A percentile compares a stretch with the other conserved stretches of the same genome.
Conservation (phyloP, 2,113 vertebrate genomes). For the Ellobius talpinus region DNA sequence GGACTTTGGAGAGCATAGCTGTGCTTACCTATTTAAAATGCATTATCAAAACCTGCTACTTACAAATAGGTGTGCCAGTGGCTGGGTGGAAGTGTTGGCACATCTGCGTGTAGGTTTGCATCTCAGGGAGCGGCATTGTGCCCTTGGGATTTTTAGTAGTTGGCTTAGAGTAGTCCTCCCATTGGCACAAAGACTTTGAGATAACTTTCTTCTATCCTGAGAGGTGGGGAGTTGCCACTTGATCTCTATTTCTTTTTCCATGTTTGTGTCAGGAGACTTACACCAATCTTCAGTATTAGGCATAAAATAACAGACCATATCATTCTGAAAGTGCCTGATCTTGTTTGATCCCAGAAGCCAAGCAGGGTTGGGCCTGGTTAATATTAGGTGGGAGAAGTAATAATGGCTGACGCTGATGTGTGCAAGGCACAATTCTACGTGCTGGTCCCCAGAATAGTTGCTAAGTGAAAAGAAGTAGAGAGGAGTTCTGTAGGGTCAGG, state of each 20-base stretch:
- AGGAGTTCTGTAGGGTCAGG: neutral
- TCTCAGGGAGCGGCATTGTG: neutral
- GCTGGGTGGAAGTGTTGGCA: neutral
- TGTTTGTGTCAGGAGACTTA: neutral
- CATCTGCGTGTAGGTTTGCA: neutral
- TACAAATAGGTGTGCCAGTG: neutral
- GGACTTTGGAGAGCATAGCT: neutral
- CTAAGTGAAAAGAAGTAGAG: neutral
- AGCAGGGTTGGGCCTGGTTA: neutral
- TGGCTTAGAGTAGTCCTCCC: neutral
- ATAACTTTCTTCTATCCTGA: slow-evolving; percentile 4
- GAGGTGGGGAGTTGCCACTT: neutral
- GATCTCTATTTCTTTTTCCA: slow-evolving; percentile 12
- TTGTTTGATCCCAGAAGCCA: neutral
- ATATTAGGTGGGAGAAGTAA: neutral
- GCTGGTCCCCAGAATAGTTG: neutral
- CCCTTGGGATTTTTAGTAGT: slow-evolving; percentile 10
- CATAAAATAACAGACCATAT: neutral
- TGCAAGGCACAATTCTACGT: neutral
- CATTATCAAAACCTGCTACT: neutral
- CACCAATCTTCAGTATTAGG: neutral
- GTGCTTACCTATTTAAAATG: neutral
- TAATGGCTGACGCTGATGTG: neutral
- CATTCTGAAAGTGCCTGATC: neutral
- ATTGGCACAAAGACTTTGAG: neutral